phyloP scores from a whole-genome alignment of 2,113 vertebrate genomes.

The Apteryx owenii region DNA sequence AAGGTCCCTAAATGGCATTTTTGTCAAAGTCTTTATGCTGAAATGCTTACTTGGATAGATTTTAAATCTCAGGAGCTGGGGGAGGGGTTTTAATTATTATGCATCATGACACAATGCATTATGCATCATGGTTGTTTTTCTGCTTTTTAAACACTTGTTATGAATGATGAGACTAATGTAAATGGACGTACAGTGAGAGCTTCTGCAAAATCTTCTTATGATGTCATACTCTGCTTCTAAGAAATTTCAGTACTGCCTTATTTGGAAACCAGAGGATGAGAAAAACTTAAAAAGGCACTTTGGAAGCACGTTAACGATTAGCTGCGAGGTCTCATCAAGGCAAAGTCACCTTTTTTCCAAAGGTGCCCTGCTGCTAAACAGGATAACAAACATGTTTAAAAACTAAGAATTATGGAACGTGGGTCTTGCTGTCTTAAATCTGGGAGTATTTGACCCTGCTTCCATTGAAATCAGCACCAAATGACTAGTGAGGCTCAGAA shows the following conservation, averaged over 20 bases:
- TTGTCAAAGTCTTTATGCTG: conserved; percentile 76
- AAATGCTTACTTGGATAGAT: conserved; percentile 77
- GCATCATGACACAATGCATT: conserved; percentile 74
- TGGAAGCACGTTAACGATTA: conserved; percentile 20
- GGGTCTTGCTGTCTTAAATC: background rate
- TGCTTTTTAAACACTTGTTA: conserved; percentile 73
- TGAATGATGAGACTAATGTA: conserved; percentile 70
- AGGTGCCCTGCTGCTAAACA: background rate
- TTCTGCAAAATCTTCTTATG: conserved; percentile 45
- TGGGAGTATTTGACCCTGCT: background rate
- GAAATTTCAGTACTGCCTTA: background rate
- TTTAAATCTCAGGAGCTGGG: conserved; percentile 61
- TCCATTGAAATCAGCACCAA: background rate
- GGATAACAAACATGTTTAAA: background rate
- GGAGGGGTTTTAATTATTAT: conserved; percentile 73
- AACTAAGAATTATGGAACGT: background rate
- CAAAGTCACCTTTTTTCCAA: background rate
- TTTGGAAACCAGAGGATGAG: background rate
- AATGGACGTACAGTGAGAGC: conserved; percentile 47
- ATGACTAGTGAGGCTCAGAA: background rate
- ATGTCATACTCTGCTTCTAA: conserved; percentile 61
- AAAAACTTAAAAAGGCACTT: background rate
- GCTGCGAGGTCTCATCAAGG: conserved; percentile 28
- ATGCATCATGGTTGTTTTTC: conserved; percentile 73
- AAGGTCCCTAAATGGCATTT: conserved; percentile 76